Evolutionary conservation across 2,113 vertebrate genomes (phyloP).

Genomic region (Microtus richardsoni): DNA sequence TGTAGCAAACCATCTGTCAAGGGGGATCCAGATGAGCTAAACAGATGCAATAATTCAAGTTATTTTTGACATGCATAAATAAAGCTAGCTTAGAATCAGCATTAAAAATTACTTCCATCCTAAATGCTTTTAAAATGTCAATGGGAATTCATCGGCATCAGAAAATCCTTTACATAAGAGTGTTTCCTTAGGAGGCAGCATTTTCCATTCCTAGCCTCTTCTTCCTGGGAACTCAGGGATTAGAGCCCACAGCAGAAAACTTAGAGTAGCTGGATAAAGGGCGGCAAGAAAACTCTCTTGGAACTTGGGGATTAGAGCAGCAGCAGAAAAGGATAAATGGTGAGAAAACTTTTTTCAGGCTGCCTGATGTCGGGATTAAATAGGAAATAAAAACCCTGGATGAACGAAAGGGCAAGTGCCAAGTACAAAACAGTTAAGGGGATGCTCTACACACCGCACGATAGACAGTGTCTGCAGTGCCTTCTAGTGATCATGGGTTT

Average conservation of each 20-base stretch:
- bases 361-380: neutral
- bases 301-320: neutral
- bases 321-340: neutral
- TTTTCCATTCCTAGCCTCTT: neutral
- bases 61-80: slow-evolving; percentile 81
- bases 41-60: slow-evolving; percentile 84
- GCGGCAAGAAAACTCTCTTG: neutral
- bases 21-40: slow-evolving; percentile 84
- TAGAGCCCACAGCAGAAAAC: neutral
- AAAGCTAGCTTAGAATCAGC: slow-evolving; percentile 77
- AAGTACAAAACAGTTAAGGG: neutral
- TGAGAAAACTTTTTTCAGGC: neutral
- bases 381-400: neutral
- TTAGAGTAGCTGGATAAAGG: neutral
- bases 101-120: slow-evolving; percentile 77
- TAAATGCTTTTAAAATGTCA: slow-evolving; percentile 68
- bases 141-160: slow-evolving; percentile 25
- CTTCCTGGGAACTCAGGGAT: neutral
- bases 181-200: neutral
- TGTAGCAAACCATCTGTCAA: slow-evolving; percentile 83
- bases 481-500: neutral
- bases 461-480: neutral
- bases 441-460: neutral
- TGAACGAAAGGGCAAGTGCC: neutral
- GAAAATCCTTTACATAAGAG: neutral